Conservation (phyloP, 2,797 vertebrate genomes). For the Glossophaga mutica region DNA sequence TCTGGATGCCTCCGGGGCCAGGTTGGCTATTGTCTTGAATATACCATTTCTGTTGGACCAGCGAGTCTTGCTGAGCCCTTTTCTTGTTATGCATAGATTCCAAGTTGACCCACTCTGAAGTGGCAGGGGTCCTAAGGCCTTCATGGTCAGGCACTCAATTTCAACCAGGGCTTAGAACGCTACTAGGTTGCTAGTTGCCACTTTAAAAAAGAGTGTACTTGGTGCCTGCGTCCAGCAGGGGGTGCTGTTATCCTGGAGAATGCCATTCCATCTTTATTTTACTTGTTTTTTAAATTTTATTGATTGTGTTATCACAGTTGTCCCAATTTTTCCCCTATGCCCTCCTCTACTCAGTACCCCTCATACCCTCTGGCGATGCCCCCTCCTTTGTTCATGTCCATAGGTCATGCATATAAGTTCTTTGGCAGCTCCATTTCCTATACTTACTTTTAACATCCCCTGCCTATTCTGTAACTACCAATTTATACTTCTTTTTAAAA, state of each 20-base stretch:
- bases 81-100: not conserved
- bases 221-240: slow-evolving; percentile 22
- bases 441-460: too few species aligned
- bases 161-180: not conserved
- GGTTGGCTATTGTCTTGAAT: not conserved
- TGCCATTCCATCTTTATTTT: not conserved
- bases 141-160: not conserved
- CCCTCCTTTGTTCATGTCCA: too few species aligned
- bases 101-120: not conserved
- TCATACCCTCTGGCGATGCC: too few species aligned
- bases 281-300: not conserved
- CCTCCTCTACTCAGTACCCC: too few species aligned
- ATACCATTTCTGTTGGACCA: not conserved
- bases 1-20: not conserved
- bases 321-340: too few species aligned
- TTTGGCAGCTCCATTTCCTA: too few species aligned
- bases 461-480: too few species aligned
- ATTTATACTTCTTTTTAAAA: too few species aligned
- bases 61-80: not conserved
- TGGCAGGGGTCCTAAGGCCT: not conserved
- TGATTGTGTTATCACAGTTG: not conserved
- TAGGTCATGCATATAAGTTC: too few species aligned
- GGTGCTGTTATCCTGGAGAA: not conserved
- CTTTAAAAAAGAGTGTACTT: not conserved
- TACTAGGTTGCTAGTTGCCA: not conserved